phyloP scores from a whole-genome alignment of 1,140 invertebrate species.

The Phthorimaea operculella region DNA sequence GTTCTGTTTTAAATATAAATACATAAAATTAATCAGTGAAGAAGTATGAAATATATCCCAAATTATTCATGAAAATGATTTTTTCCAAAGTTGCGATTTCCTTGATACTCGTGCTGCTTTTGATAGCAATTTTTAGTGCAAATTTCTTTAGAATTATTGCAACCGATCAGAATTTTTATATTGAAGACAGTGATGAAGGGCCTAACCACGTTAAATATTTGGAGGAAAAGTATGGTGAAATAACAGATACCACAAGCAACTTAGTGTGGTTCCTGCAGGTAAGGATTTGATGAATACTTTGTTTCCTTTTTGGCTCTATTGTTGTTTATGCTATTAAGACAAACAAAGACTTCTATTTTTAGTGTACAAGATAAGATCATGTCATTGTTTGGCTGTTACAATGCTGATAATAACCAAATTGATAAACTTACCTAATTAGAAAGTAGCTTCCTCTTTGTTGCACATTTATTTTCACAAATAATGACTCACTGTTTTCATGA shows the following conservation, averaged over 20 bases:
- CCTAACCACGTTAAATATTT: constrained; percentile 44
- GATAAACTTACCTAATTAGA: neutral
- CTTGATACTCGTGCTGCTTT: constrained; percentile 42
- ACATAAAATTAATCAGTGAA: neutral
- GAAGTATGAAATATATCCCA: constrained; percentile 1
- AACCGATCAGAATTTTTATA: constrained; percentile 51
- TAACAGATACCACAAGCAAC: constrained; percentile 69
- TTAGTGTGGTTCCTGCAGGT: constrained; percentile 84
- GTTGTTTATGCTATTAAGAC: neutral
- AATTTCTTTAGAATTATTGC: constrained; percentile 59
- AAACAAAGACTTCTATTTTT: constrained; percentile 1
- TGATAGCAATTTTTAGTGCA: constrained; percentile 57
- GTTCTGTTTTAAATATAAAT: no score
- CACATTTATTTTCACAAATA: neutral
- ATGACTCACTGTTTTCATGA: neutral
- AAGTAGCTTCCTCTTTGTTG: neutral
- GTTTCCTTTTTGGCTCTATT: neutral
- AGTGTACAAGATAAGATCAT: neutral
- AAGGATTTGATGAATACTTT: constrained; percentile 26
- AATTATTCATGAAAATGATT: constrained; percentile 35
- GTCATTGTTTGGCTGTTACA: constrained; percentile 66
- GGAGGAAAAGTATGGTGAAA: constrained; percentile 54
- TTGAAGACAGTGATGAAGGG: constrained; percentile 36
- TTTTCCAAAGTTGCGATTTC: constrained; percentile 50
- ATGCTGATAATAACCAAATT: constrained; percentile 80